A percentile compares a stretch with the other conserved stretches of the same genome.
These are phyloP conservation scores for Belonocnema kinseyi DNA, from an alignment of 1,140 invertebrate genomes.

Conservation along the genomic window DNA sequence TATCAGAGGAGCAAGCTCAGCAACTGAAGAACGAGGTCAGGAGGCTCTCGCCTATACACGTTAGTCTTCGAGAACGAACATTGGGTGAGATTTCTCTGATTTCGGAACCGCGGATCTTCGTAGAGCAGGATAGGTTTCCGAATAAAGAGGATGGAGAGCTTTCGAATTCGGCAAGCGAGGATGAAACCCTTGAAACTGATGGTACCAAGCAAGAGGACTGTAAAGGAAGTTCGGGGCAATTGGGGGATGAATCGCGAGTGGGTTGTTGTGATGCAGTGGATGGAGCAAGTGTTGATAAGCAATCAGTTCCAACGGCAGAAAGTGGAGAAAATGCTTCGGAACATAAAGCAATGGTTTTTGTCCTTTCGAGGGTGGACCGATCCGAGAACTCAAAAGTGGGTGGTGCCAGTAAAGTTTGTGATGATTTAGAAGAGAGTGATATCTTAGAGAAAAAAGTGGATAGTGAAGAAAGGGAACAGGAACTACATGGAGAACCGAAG, in stretches of 20 bases:
- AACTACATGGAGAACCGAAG: not conserved
- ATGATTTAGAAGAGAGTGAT: not conserved
- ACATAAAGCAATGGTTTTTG: not conserved
- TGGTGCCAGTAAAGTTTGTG: not conserved
- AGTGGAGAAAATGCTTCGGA: not conserved
- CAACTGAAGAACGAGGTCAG: constrained; percentile 68
- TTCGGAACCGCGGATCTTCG: constrained; percentile 55
- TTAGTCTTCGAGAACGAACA: constrained; percentile 69
- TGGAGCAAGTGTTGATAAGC: not conserved
- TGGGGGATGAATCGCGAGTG: constrained; percentile 2
- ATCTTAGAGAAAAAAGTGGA: not conserved
- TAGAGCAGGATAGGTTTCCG: constrained; percentile 10
- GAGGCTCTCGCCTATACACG: constrained; percentile 69
- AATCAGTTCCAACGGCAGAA: not conserved
- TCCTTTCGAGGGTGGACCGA: constrained; percentile 14
- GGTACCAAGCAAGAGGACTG: too few relatives aligned
- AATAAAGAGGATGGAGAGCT: not conserved
- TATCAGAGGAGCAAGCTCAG: constrained; percentile 67
- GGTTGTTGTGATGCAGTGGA: not conserved
- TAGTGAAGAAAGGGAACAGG: not conserved
- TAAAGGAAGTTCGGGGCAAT: not conserved
- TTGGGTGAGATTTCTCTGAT: constrained; percentile 70
- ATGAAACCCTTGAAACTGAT: not conserved
- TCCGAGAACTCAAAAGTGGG: not conserved
- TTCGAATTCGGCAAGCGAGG: not conserved